phyloP scores from a whole-genome alignment of 2,888 invertebrate genomes.

The Tachystola acroxantha region DNA sequence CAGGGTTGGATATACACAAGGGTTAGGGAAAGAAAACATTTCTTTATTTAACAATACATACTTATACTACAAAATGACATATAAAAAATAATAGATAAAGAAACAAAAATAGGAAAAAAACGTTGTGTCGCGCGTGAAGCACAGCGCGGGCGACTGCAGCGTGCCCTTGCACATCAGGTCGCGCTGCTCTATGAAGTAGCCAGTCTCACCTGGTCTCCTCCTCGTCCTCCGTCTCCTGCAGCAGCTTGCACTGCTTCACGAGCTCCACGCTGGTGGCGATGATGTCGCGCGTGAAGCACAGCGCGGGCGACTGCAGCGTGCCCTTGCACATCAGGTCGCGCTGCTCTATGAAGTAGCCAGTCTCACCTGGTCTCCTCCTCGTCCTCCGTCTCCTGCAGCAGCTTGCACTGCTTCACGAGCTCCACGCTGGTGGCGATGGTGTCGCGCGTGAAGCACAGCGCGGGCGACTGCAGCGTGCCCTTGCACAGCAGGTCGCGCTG shows the following conservation, averaged over 20 bases:
- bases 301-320: conserved; percentile 91
- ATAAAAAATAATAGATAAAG: too few species aligned
- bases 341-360: conserved; percentile 90
- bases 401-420: conserved; percentile 85
- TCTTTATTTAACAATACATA: too few species aligned
- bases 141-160: conserved; percentile 91
- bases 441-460: conserved; percentile 87
- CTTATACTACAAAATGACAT: too few species aligned
- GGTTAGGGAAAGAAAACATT: too few species aligned
- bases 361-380: conserved; percentile 82
- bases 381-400: conserved; percentile 86
- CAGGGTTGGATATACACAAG: too few species aligned
- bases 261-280: conserved; percentile 86
- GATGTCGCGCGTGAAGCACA: conserved; percentile 87
- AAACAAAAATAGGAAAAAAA: too few species aligned
- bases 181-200: conserved; percentile 90
- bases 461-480: conserved; percentile 90
- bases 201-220: conserved; percentile 80
- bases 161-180: conserved; percentile 86
- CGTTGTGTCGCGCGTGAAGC: conserved; percentile 88
- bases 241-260: conserved; percentile 85
- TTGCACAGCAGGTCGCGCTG: conserved; percentile 86
- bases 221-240: conserved; percentile 88
- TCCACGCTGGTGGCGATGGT: conserved; percentile 88
- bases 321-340: conserved; percentile 86